Evolutionary conservation across 2,797 vertebrate species (phyloP), one percentile per base, ranked within the genome.

Genomic region (Onychomys arenicola): DNA sequence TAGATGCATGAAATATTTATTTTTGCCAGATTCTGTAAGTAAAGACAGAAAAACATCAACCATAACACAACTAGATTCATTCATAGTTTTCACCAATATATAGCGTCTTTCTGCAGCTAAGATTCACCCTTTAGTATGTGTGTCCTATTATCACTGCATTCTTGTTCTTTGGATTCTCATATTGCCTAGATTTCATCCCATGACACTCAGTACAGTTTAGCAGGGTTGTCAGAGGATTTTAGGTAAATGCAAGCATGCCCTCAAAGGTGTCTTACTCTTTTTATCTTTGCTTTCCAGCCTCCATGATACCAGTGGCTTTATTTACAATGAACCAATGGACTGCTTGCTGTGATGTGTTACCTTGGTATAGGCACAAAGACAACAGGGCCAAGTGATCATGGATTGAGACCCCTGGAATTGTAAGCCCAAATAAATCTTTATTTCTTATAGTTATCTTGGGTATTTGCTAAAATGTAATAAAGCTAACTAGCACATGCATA

Each of bases 1-100:
- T 83, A 37, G 95, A 87, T 59, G 84, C 25, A 86, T 3, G 82
- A 71, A 93, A 69, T 85, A 67, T 7, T 14, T 88, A 69, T 85
- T 34, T 27, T 5, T 93, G n/a, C 14, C 81, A 21, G 73, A 82
- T 88, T 92, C 43, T 81, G 63, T 78, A 23, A 25, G 37, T 86
- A 86, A 94, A 76, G 7, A 88, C 73, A 80, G 32, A 52, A 55
- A 67, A 84, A 69, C 81, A 86, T 63, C 27, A 95, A 5, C 46
- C 12, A 83, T 32, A 93, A 10, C 37, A 81, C 89, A 91, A 49
- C 13, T 43, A 63, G 49, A 93, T 59, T 88, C 10, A 4, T 19
- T 81, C 25, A 80, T 55, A 43, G 71, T 61, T 34, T 59, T 71
- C 37, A 90, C 37, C 3, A 34, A 76, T 13, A 63, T 61, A 40